Percentiles rank a stretch among this genome's conserved stretches.
Conservation (phyloP, 1,140 invertebrate species). For the Gonioctena quinquepunctata region DNA sequence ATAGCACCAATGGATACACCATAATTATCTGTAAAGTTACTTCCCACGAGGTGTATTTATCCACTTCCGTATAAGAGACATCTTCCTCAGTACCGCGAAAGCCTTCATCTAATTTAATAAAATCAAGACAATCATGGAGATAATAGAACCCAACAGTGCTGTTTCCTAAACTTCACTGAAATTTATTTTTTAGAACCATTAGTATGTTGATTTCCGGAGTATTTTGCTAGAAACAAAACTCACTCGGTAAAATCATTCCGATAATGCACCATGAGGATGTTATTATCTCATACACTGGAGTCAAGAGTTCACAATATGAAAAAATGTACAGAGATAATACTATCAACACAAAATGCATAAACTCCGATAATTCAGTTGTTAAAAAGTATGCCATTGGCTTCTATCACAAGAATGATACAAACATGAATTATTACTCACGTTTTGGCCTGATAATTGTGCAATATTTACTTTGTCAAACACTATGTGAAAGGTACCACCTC, state of each 20-base stretch:
- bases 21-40: too few relatives aligned
- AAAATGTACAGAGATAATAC: neutral
- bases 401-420: neutral
- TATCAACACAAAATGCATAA: neutral
- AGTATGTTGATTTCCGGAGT: too few relatives aligned
- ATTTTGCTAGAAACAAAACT: too few relatives aligned
- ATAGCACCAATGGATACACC: too few relatives aligned
- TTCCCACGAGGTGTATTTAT: too few relatives aligned
- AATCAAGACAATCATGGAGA: too few relatives aligned
- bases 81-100: too few relatives aligned
- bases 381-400: neutral
- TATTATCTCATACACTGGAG: neutral
- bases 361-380: neutral
- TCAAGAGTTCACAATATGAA: neutral
- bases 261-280: neutral
- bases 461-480: neutral
- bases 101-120: too few relatives aligned
- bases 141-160: too few relatives aligned
- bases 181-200: too few relatives aligned
- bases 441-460: neutral
- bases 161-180: too few relatives aligned
- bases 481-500: neutral
- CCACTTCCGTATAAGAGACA: too few relatives aligned
- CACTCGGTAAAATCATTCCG: neutral
- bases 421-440: neutral